A percentile compares a stretch with the other conserved stretches of the same genome.
These are phyloP conservation scores for Campoletis raptor DNA, from an alignment of 2,888 invertebrate species.

Conservation along the genomic window DNA sequence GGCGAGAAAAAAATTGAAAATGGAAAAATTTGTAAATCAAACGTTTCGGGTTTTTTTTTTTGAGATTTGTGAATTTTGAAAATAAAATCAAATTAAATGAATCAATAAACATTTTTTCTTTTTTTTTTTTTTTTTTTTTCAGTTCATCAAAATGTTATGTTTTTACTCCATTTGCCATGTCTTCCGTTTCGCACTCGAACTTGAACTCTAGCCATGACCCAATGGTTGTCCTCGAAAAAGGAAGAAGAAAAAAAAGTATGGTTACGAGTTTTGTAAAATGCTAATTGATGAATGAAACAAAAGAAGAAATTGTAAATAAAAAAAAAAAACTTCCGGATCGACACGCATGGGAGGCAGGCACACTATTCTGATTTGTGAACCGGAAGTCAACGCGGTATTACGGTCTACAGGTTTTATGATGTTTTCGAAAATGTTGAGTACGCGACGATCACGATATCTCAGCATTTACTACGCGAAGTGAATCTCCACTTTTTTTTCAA, in stretches of 20 bases:
- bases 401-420: slow-evolving; percentile 9
- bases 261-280: background rate
- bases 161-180: no score
- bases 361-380: background rate
- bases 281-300: background rate
- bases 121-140: no score
- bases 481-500: background rate
- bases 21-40: no score
- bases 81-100: no score
- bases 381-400: background rate
- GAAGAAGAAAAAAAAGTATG: background rate
- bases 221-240: background rate
- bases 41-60: no score
- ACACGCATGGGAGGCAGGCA: background rate
- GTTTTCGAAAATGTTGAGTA: background rate
- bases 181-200: background rate
- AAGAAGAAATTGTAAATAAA: background rate
- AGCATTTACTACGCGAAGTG: background rate
- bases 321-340: background rate
- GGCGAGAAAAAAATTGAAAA: no score
- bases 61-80: no score
- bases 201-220: background rate
- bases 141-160: no score
- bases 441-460: background rate
- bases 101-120: no score